Percentiles rank a stretch among this genome's conserved stretches.
phyloP scores from a whole-genome alignment of 2,797 vertebrate species.

The Microhierax caerulescens region DNA sequence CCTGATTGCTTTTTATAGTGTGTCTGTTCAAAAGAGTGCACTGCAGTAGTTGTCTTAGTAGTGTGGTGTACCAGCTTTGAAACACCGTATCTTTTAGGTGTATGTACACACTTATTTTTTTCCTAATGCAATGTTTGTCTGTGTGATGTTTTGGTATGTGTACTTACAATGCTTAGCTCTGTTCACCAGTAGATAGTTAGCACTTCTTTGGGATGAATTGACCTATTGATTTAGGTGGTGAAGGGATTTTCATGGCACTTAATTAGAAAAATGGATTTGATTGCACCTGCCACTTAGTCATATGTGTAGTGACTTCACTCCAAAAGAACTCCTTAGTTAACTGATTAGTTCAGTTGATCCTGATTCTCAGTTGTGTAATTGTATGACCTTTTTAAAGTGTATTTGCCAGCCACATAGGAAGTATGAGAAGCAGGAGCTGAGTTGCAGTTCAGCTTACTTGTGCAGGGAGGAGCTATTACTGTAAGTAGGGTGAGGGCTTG shows the following conservation, averaged over 20 bases:
- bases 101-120: rapidly evolving
- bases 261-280: not conserved
- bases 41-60: not conserved
- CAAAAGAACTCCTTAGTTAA: not conserved
- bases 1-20: not conserved
- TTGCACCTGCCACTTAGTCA: not conserved
- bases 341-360: not conserved
- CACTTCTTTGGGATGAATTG: not conserved
- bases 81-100: rapidly evolving
- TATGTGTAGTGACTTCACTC: not conserved
- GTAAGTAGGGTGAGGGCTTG: not conserved
- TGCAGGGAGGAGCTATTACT: not conserved
- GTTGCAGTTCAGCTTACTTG: rapidly evolving
- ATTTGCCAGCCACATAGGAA: not conserved
- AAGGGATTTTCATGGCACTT: not conserved
- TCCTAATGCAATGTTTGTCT: not conserved
- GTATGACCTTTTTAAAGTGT: not conserved
- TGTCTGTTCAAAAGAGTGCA: not conserved
- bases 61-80: not conserved
- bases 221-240: not conserved
- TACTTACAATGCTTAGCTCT: not conserved
- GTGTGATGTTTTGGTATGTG: not conserved
- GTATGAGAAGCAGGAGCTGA: not conserved
- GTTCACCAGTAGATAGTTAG: not conserved
- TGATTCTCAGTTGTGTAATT: not conserved